These are phyloP conservation scores for Argya squamiceps DNA, from an alignment of 2,797 vertebrate genomes.

Conservation along the genomic window DNA sequence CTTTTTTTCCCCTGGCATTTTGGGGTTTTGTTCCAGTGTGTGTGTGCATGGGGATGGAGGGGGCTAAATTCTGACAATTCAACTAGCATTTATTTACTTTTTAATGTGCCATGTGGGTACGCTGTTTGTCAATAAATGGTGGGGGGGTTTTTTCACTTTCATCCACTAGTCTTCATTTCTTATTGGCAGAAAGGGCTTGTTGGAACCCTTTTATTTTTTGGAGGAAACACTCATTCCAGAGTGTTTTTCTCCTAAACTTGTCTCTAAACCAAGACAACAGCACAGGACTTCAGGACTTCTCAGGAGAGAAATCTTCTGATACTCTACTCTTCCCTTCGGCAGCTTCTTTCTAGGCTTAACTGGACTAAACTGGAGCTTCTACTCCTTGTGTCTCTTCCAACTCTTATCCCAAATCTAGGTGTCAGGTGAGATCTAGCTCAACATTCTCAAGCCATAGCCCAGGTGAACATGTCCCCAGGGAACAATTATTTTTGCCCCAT, in stretches of 20 bases:
- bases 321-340: neutral
- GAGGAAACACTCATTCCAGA: neutral
- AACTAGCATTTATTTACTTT: neutral
- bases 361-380: neutral
- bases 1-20: neutral
- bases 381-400: neutral
- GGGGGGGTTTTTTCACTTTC: neutral
- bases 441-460: neutral
- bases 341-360: neutral
- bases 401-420: neutral
- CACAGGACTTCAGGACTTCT: neutral
- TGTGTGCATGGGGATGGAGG: too few relatives aligned
- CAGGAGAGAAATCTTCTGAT: neutral
- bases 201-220: neutral
- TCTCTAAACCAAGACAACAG: neutral
- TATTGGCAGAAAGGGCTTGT: neutral
- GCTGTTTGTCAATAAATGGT: neutral
- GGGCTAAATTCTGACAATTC: neutral
- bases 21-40: rapidly evolving
- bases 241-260: neutral
- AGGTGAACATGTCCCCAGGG: neutral
- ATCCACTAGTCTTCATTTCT: neutral
- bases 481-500: neutral
- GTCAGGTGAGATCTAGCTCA: neutral
- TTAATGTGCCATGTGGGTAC: neutral